A percentile compares a stretch with the other conserved stretches of the same genome.
Conservation (phyloP, 1,140 invertebrate genomes). For the Brachystomella parvula region DNA sequence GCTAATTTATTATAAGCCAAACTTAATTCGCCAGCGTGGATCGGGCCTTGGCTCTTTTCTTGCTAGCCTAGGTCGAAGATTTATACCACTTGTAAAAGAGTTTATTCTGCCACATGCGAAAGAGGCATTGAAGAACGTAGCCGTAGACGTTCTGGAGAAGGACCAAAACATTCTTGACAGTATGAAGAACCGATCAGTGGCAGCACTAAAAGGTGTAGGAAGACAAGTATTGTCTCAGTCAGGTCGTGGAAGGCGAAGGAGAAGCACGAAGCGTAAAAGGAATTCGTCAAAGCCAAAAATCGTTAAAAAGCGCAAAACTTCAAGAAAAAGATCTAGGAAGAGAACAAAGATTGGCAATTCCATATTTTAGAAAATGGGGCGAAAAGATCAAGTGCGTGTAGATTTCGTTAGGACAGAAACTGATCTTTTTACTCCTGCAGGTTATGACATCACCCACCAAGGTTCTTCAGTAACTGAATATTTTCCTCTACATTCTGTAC, state of each 20-base stretch:
- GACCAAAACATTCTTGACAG: background rate
- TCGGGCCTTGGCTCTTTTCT: conserved; percentile 6
- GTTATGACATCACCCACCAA: conserved; percentile 45
- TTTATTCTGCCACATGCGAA: conserved; percentile 3
- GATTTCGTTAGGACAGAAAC: conserved; percentile 41
- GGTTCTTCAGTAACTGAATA: conserved; percentile 41
- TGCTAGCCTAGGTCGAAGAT: background rate
- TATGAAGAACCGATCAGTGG: background rate
- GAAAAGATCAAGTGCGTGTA: too few species aligned
- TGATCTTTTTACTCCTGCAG: conserved; percentile 44
- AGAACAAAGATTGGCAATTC: too few species aligned
- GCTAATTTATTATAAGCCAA: conserved; percentile 4
- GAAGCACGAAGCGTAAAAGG: background rate
- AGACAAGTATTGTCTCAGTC: conserved; percentile 9
- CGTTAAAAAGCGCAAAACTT: background rate
- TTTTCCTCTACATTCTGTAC: conserved; percentile 43
- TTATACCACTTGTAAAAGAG: conserved; percentile 5
- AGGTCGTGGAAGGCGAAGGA: background rate
- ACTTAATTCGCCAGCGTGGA: background rate
- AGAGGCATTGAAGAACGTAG: background rate
- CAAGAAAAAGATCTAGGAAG: too few species aligned
- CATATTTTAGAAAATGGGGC: too few species aligned
- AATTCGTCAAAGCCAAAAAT: background rate
- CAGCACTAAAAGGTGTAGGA: conserved; percentile 14
- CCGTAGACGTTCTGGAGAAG: background rate